phyloP scores from a whole-genome alignment of 2,888 invertebrate genomes.

The Chymomyza fuscimana region DNA sequence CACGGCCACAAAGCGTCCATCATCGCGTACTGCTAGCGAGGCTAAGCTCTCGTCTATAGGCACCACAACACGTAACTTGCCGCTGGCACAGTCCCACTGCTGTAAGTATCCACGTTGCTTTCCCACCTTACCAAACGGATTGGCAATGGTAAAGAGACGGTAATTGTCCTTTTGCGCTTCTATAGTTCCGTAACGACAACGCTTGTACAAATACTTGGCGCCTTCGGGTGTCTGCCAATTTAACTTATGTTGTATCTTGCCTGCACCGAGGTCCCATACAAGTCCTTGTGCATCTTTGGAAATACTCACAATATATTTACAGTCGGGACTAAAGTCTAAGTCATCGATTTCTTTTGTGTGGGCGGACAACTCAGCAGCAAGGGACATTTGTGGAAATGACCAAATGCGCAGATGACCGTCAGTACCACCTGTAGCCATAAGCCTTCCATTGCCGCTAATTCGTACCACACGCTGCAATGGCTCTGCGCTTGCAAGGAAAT shows the following conservation, averaged over 20 bases:
- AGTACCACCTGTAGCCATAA: constrained; percentile 94
- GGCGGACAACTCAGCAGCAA: constrained; percentile 85
- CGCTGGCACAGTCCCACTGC: constrained; percentile 87
- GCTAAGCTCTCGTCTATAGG: constrained; percentile 88
- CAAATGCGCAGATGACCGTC: constrained; percentile 93
- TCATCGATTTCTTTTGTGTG: constrained; percentile 97
- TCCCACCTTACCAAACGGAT: constrained; percentile 87
- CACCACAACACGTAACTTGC: constrained; percentile 82
- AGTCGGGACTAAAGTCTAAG: constrained; percentile 92
- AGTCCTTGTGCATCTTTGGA: constrained; percentile 92
- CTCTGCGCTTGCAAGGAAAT: constrained; percentile 86
- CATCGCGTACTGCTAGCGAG: constrained; percentile 92
- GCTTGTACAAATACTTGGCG: constrained; percentile 89
- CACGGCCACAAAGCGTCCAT: constrained; percentile 94
- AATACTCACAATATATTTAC: constrained; percentile 88
- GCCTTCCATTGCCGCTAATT: constrained; percentile 86
- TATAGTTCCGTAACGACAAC: constrained; percentile 88
- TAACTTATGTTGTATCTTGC: constrained; percentile 85
- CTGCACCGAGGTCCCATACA: constrained; percentile 86
- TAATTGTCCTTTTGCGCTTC: constrained; percentile 84
- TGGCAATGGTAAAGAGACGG: constrained; percentile 89
- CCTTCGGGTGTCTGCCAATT: constrained; percentile 88
- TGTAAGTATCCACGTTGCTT: constrained; percentile 88
- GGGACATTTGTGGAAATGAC: constrained; percentile 91
- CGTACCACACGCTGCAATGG: constrained; percentile 93